These are phyloP conservation scores for Sebastes kiyomatsui DNA, from an alignment of 2,797 vertebrate species.

Conservation along the genomic window DNA sequence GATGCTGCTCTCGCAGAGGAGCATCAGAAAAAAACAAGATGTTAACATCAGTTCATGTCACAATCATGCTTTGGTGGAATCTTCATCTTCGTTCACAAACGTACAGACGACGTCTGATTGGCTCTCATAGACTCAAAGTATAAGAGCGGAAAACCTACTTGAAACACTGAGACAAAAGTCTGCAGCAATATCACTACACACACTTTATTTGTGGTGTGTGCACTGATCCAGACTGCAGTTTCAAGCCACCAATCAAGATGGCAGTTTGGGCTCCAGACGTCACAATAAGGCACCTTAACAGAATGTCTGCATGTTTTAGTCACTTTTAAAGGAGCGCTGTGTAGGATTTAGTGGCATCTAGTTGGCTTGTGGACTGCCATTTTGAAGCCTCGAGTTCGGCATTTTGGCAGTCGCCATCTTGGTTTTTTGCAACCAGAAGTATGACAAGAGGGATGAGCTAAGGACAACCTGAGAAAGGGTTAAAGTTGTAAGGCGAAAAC, in stretches of 20 bases:
- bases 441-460: not conserved
- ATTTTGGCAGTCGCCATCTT: not conserved
- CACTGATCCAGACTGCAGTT: not conserved
- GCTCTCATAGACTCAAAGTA: not conserved
- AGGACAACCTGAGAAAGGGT: not conserved
- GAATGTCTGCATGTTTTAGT: conserved; percentile 31
- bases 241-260: not conserved
- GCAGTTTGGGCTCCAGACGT: not conserved
- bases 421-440: not conserved
- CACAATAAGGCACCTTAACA: not conserved
- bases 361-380: not conserved
- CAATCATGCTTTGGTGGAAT: conserved; percentile 58
- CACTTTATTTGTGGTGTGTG: not conserved
- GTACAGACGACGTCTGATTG: not conserved
- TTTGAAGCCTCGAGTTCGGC: not conserved
- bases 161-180: not conserved
- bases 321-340: too few species aligned
- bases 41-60: conserved; percentile 14
- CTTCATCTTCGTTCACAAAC: conserved; percentile 18
- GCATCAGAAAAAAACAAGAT: conserved; percentile 3
- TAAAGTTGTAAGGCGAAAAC: too few species aligned
- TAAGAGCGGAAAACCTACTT: conserved; percentile 14
- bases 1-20: conserved; percentile 31
- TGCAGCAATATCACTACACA: not conserved
- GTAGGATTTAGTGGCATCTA: not conserved